Percentiles rank a stretch among this genome's conserved stretches.
Conservation (phyloP, 2,888 invertebrate species). For the Parelbella ahira region DNA sequence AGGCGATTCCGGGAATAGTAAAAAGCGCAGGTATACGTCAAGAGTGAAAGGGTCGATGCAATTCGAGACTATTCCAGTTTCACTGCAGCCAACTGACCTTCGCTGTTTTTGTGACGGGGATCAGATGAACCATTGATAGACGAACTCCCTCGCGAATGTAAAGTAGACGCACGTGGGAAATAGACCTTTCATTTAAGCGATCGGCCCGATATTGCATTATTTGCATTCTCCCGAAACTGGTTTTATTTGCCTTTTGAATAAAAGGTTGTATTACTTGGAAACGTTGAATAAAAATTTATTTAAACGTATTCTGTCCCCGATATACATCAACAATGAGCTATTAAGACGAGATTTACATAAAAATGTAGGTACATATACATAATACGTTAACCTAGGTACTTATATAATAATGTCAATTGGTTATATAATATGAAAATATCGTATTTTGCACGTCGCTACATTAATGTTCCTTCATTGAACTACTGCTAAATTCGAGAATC, state of each 20-base stretch:
- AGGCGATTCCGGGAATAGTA: conserved; percentile 66
- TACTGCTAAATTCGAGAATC: too few species aligned
- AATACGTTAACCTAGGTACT: too few species aligned
- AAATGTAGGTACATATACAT: too few species aligned
- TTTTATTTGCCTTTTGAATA: conserved; percentile 19
- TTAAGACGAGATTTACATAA: too few species aligned
- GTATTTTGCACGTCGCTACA: too few species aligned
- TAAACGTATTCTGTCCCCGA: too few species aligned
- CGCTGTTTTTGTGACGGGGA: conserved; percentile 57
- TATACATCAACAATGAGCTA: too few species aligned
- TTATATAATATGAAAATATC: too few species aligned
- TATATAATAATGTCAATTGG: too few species aligned
- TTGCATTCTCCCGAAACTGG: conserved; percentile 46
- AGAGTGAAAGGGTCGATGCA: conserved; percentile 80
- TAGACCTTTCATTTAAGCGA: conserved; percentile 46
- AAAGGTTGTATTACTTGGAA: conserved; percentile 19
- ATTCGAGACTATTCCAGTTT: conserved; percentile 73
- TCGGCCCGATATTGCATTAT: conserved; percentile 59
- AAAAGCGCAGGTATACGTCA: conserved; percentile 77
- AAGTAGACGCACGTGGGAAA: conserved; percentile 76
- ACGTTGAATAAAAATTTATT: neutral
- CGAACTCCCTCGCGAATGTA: conserved; percentile 50
- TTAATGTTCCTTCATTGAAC: too few species aligned
- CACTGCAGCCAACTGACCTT: conserved; percentile 65
- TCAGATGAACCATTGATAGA: conserved; percentile 57